phyloP scores from a whole-genome alignment of 2,113 vertebrate genomes.

The Siniperca knerii region DNA sequence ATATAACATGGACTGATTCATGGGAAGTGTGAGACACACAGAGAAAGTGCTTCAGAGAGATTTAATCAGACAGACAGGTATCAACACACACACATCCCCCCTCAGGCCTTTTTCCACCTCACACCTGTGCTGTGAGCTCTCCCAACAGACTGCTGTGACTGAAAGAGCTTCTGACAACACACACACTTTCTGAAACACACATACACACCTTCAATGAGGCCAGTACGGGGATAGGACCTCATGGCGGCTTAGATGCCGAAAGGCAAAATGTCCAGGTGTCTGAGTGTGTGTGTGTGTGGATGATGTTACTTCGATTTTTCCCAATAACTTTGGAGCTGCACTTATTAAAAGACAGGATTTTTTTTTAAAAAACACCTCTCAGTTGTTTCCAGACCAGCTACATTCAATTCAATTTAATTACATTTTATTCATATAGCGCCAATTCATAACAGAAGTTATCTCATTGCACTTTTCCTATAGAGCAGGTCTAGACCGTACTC shows the following conservation, averaged over 20 bases:
- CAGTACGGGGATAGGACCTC: not conserved
- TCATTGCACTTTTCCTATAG: too few species aligned
- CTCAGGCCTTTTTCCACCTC: constrained; percentile 12
- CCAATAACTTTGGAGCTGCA: not conserved
- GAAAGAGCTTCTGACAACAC: constrained; percentile 40
- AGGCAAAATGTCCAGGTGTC: not conserved
- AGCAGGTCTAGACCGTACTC: too few species aligned
- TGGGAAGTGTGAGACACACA: not conserved
- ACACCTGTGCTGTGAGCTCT: constrained; percentile 31
- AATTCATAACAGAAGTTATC: too few species aligned
- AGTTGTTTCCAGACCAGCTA: not conserved
- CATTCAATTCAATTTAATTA: too few species aligned
- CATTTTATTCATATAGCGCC: too few species aligned
- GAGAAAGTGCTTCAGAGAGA: not conserved
- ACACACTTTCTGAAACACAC: not conserved
- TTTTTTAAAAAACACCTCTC: not conserved
- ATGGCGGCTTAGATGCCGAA: not conserved
- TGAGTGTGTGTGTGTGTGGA: not conserved
- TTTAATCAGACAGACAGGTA: not conserved
- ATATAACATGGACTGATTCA: constrained; percentile 47
- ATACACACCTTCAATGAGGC: not conserved
- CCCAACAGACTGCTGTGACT: constrained; percentile 27
- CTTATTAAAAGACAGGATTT: not conserved
- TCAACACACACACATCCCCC: not conserved
- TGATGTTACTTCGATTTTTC: not conserved